Base-by-base conservation (phyloP, 2,888 invertebrate species). In the Epirrita christyi region DNA sequence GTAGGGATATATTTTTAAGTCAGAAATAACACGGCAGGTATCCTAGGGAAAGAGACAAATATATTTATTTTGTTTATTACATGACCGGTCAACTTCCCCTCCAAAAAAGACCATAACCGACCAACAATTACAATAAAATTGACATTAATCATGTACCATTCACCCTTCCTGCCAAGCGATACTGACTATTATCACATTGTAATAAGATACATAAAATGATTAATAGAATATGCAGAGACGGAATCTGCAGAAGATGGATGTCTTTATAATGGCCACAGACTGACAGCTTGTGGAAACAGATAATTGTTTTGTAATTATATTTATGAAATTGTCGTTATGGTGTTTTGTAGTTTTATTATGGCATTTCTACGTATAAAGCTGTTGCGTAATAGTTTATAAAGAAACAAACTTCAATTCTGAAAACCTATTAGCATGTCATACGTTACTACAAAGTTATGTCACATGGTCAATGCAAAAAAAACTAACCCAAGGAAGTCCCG, bases 301-400 rank as follows among this genome's bases (percentile, higher is more conserved):
- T 57, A 59, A 60, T 61, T 64, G 56, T 62, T 64, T 55, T 36
- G 59, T 62, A 49, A 66, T 66, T 60, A 61, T 56, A 57, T 50
- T 42, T 50, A 66, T 64, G 60, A 50, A 60, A 62, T 59, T 64
- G 62, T 64, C 62, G 56, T 66, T 62, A 50, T 42, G 34, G 15
- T 37, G 6, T 13, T 11, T 44, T n/a, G 34, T 42, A n/a, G 34
- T 42, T 43, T 43, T 36, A 50, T 11, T 1, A 28, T 11, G 28
- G 28, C 6, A 43, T 13, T 28, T 11, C 4, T 43, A 29, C 42
- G 27, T 6, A 6, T 32, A 0, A 36, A 46, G 36, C 34, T 36
- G 10, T 36, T 1, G 34, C 32, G 21, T 21, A 21, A 21, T n/a
- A n/a, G n/a, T n/a, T n/a, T n/a, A n/a, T n/a, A n/a, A n/a, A n/a